phyloP scores from a whole-genome alignment of 2,113 vertebrate genomes.

The Prochilodus magdalenae region DNA sequence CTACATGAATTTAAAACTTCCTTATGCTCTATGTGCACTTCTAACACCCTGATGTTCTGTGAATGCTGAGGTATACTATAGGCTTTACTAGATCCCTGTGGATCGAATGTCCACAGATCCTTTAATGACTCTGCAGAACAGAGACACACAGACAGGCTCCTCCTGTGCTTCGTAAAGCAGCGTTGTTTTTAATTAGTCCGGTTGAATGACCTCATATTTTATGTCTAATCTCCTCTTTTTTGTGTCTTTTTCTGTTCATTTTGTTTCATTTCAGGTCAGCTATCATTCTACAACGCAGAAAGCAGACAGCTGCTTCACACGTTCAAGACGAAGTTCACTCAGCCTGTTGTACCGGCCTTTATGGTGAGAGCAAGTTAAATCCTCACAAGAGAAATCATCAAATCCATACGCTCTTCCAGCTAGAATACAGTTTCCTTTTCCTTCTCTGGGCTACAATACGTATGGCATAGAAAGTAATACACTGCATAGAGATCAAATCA shows the following conservation, averaged over 20 bases:
- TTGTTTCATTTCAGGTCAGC: conserved; percentile 82
- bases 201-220: conserved; percentile 16
- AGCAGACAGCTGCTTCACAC: conserved; percentile 86
- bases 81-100: conserved; percentile 37
- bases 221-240: background rate
- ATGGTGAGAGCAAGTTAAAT: conserved; percentile 80
- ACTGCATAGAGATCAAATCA: too few relatives aligned
- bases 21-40: too few relatives aligned
- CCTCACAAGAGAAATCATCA: too few relatives aligned
- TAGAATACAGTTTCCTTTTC: background rate
- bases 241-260: conserved; percentile 20
- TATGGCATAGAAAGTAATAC: background rate
- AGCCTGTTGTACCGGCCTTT: conserved; percentile 90
- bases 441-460: background rate
- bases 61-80: too few relatives aligned
- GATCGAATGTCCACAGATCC: conserved; percentile 43
- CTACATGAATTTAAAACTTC: too few relatives aligned
- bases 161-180: background rate
- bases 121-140: conserved; percentile 32
- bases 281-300: conserved; percentile 88
- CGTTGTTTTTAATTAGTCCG: background rate
- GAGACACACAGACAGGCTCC: background rate
- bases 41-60: too few relatives aligned
- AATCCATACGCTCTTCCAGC: too few relatives aligned
- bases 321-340: conserved; percentile 91